Evolutionary conservation across 2,888 invertebrate species (phyloP), one percentile per base, ranked within the genome.

Genomic region (Ennomos quercinarius): DNA sequence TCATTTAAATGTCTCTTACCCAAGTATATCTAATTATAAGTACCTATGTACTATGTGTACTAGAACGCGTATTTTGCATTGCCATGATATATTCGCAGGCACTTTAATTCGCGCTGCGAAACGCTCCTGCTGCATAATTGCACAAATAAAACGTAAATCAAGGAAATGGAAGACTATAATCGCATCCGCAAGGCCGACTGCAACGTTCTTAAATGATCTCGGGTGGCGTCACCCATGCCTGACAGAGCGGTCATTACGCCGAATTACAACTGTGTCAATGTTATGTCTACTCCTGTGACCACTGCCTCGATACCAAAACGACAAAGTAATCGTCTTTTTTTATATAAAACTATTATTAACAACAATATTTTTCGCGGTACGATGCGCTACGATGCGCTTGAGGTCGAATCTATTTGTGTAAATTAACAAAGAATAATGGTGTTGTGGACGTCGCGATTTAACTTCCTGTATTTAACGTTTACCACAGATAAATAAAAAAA

Each of bases 181-280:
- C 73, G 76, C 73, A 72, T 63, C 65, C 45, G 64, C 79, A 80
- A 82, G 82, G 83, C 72, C 74, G 65, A 45, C 39, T 60, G 49
- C 67, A 67, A 63, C 62, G 71, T 65, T 66, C 72, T 72, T 67
- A 72, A 67, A 72, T 71, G 70, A 67, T 67, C 70, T 71, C 70
- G 67, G 56, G 58, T 66, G 64, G 64, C 70, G 68, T 70, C 75
- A 69, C 71, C 78, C 75, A 76, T 73, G 75, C 79, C 67, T 74
- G 76, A 77, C 73, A 68, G 27, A 71, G 72, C 73, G 72, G 72
- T 72, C 71, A 73, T 71, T 73, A 67, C 68, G 76, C 57, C 63
- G 61, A 68, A 70, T 77, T 72, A 70, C 75, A 91, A 84, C 86
- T 89, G 68, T 91, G 91, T 91, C 91, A 92, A 91, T 91, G 91